Base-by-base conservation (phyloP, 2,888 invertebrate species). In the Drosophila diplacantha region DNA sequence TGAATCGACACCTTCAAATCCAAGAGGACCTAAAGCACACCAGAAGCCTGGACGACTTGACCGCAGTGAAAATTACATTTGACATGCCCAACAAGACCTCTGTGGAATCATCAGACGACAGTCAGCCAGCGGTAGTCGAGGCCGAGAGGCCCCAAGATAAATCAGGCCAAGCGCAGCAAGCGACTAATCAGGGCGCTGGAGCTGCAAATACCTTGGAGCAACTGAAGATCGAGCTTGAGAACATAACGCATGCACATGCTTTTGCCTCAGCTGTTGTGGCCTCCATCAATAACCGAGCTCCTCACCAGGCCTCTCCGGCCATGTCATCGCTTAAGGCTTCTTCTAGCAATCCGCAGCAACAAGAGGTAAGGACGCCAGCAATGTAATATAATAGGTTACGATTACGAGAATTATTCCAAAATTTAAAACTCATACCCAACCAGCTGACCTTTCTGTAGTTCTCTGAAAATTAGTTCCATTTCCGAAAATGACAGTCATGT, bases 211-310 rank as follows among this genome's bases (percentile, higher is more conserved):
- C 91, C 0, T 80, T 91, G 37, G 91, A 91, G 67, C 91, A 91
- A 70, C 81, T 91, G 4, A 91, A 91, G 83, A 91, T 91, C 57
- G 91, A 90, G 57, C 81, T 91, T 35, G 91, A 91, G 69, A 91
- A 91, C 68, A 88, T 91, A 56, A 91, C 91, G 29, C 90, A 90
- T 65, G 90, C 90, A 5, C 90, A 90, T 80, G 90, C 83, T 3
- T 74, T 85, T 49, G 79, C 86, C 6, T 81, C 85, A 1, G 84
- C 85, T 6, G 84, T 86, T 49, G 84, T 83, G 38, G 77, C 74
- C 22, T 83, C 80, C 38, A 85, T 77, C 46, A 76, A 64, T 61
- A 82, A 43, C 47, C 61, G 68, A 46, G 72, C 70, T 50, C 71
- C 69, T 12, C 82, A 80, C 35, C 80, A 80, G 50, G 72, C 84